Percentiles rank a stretch among this genome's conserved stretches.
phyloP scores from a whole-genome alignment of 2,888 invertebrate species.

The Neuroscelio doddi region DNA sequence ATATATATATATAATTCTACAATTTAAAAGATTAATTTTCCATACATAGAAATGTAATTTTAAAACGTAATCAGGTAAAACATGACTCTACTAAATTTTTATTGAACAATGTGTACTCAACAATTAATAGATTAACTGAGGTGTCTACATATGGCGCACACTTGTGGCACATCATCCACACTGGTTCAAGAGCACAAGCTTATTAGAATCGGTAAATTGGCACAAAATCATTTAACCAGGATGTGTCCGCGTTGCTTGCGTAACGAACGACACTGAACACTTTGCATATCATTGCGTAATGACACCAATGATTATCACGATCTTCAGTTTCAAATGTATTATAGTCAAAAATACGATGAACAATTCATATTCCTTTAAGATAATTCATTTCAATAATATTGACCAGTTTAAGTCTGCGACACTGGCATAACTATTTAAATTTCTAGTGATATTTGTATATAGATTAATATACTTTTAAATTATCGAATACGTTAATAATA shows the following conservation, averaged over 20 bases:
- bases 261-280: conserved; percentile 59
- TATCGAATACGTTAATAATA: too few species aligned
- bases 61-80: background rate
- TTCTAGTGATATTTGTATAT: too few species aligned
- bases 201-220: conserved; percentile 64
- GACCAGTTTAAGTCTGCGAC: too few species aligned
- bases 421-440: too few species aligned
- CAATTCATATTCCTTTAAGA: conserved; percentile 2
- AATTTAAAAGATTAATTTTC: too few species aligned
- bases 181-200: conserved; percentile 57
- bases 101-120: background rate
- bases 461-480: too few species aligned
- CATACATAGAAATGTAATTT: background rate
- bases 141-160: conserved; percentile 20
- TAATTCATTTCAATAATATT: too few species aligned
- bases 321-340: conserved; percentile 35
- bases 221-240: conserved; percentile 67
- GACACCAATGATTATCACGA: conserved; percentile 57
- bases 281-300: conserved; percentile 65
- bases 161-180: conserved; percentile 32
- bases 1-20: too few species aligned
- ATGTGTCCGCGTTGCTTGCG: conserved; percentile 65
- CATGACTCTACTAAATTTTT: background rate
- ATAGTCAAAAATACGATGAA: background rate
- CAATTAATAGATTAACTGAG: background rate